phyloP scores from a whole-genome alignment of 2,888 invertebrate genomes.

The Hydraecia micacea region DNA sequence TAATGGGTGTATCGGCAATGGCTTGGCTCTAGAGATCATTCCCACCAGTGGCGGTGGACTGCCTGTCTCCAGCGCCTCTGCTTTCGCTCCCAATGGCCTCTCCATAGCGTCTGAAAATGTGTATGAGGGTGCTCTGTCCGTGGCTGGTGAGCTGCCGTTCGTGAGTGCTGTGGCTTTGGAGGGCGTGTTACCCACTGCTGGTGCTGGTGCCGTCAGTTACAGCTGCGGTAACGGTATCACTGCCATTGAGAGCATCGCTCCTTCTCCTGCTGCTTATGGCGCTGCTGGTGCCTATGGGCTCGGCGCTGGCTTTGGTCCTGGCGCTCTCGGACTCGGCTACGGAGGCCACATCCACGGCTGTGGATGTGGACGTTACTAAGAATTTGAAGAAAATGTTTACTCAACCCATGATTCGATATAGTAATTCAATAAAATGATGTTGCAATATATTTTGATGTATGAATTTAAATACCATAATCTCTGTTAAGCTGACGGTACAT shows the following conservation, averaged over 20 bases:
- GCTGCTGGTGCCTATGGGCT: constrained; percentile 8
- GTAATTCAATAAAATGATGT: neutral
- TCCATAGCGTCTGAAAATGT: neutral
- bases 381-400: neutral
- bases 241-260: neutral
- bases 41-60: neutral
- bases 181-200: neutral
- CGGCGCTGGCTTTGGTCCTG: constrained; percentile 5
- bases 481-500: too few relatives aligned
- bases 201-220: neutral
- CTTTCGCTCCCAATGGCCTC: neutral
- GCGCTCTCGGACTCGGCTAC: neutral
- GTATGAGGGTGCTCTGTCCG: neutral
- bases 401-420: neutral
- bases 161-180: neutral
- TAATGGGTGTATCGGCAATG: neutral
- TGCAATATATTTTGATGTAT: too few relatives aligned
- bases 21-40: neutral
- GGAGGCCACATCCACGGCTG: constrained; percentile 25
- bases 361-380: constrained; percentile 36
- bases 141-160: constrained; percentile 3
- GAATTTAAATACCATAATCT: too few relatives aligned
- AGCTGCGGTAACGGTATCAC: neutral
- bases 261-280: constrained; percentile 28
- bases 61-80: neutral